phyloP scores from a whole-genome alignment of 2,888 invertebrate genomes.

The Acanthosepion pharaonis region DNA sequence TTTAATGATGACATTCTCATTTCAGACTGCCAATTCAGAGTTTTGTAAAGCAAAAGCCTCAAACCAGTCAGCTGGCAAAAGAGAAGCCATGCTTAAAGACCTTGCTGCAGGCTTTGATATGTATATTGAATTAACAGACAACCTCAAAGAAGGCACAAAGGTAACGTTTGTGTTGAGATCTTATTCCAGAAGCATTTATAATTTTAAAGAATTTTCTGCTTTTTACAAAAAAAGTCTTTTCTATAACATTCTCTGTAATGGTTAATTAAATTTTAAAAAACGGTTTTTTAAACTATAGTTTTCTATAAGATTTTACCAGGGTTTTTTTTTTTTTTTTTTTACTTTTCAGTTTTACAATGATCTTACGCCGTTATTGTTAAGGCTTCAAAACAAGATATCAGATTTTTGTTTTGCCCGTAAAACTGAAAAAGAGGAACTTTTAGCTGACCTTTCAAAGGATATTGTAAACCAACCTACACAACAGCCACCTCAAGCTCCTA shows the following conservation, averaged over 20 bases:
- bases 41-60: conserved; percentile 81
- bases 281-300: too few species aligned
- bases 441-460: conserved; percentile 92
- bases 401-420: conserved; percentile 99
- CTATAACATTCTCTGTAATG: too few species aligned
- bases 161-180: conserved; percentile 78
- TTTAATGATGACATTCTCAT: background rate
- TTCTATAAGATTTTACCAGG: background rate
- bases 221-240: too few species aligned
- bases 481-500: conserved; percentile 68
- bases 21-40: conserved; percentile 77
- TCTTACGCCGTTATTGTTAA: conserved; percentile 85
- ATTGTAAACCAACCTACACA: conserved; percentile 77
- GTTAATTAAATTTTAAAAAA: too few species aligned
- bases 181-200: too few species aligned
- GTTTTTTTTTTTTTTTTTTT: conserved; percentile 42
- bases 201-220: too few species aligned
- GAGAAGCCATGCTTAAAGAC: conserved; percentile 87
- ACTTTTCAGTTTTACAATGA: conserved; percentile 78
- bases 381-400: conserved; percentile 96
- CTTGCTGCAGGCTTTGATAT: conserved; percentile 93
- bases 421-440: conserved; percentile 97
- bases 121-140: conserved; percentile 90
- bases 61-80: conserved; percentile 77
- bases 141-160: conserved; percentile 95